Percentiles rank a stretch among this genome's conserved stretches.
These are phyloP conservation scores for Sphaeramia orbicularis DNA, from an alignment of 2,797 vertebrate genomes.

Conservation along the genomic window DNA sequence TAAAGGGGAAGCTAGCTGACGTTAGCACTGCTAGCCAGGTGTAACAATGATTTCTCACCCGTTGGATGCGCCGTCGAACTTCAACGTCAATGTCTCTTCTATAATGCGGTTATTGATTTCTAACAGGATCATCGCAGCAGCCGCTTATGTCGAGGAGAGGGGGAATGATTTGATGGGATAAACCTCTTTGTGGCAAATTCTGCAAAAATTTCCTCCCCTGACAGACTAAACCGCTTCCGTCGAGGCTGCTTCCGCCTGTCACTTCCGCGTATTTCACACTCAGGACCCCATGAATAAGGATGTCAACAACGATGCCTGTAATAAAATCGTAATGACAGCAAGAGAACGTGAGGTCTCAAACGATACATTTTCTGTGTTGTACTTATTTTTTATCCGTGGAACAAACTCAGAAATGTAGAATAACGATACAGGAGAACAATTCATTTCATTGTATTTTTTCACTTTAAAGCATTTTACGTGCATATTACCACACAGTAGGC, in stretches of 20 bases:
- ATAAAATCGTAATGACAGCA: constrained; percentile 13
- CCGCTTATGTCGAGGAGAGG: constrained; percentile 50
- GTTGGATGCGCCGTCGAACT: constrained; percentile 95
- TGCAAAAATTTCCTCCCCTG: constrained; percentile 65
- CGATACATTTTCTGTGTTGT: too few relatives aligned
- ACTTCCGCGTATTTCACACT: constrained; percentile 83
- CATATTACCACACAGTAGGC: too few relatives aligned
- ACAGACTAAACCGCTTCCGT: constrained; percentile 78
- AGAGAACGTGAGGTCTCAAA: too few relatives aligned
- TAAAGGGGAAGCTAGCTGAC: constrained; percentile 52
- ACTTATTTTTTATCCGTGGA: too few relatives aligned
- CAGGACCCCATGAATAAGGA: constrained; percentile 64
- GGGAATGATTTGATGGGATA: constrained; percentile 39
- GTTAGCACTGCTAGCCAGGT: constrained; percentile 74
- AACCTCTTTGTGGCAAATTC: constrained; percentile 71
- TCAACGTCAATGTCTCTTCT: constrained; percentile 94
- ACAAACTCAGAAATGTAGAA: too few relatives aligned
- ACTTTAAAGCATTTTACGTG: too few relatives aligned
- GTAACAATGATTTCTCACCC: constrained; percentile 87
- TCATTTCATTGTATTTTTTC: too few relatives aligned
- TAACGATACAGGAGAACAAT: too few relatives aligned
- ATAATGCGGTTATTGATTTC: constrained; percentile 99
- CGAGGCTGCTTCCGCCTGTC: constrained; percentile 79
- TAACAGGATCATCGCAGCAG: constrained; percentile 93
- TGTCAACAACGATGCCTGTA: constrained; percentile 70